Percentiles rank a stretch among this genome's conserved stretches.
These are phyloP conservation scores for Eurypyga helias DNA, from an alignment of 2,113 vertebrate species.

Conservation along the genomic window DNA sequence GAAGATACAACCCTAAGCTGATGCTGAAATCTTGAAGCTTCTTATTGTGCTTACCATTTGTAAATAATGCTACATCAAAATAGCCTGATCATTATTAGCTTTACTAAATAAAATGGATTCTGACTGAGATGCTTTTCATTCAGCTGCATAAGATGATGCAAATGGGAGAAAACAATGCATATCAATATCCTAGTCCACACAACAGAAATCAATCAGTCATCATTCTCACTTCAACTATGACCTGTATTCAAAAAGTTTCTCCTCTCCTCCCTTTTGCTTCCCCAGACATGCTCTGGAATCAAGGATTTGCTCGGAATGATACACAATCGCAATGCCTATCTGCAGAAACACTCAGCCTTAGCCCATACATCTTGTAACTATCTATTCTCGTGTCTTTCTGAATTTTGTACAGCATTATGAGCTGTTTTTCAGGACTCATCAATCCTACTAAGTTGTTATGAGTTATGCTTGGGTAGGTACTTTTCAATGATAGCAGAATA, in stretches of 20 bases:
- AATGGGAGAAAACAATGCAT: not conserved
- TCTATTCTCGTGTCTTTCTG: not conserved
- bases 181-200: not conserved
- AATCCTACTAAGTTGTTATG: not conserved
- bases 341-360: not conserved
- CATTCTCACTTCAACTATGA: not conserved
- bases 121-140: not conserved
- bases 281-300: not conserved
- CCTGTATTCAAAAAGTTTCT: not conserved
- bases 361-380: not conserved
- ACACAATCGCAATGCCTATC: not conserved
- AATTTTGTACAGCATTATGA: not conserved
- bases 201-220: not conserved
- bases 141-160: not conserved
- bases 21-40: not conserved
- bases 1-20: not conserved
- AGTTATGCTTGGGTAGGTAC: not conserved
- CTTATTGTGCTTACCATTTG: not conserved
- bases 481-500: not conserved
- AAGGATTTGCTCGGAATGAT: not conserved
- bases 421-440: not conserved
- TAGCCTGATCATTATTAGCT: not conserved
- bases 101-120: not conserved
- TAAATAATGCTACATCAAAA: not conserved
- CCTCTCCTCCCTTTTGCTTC: not conserved